Evolutionary conservation across 2,113 vertebrate genomes (phyloP).

Genomic region (Pygathrix nemaeus): DNA sequence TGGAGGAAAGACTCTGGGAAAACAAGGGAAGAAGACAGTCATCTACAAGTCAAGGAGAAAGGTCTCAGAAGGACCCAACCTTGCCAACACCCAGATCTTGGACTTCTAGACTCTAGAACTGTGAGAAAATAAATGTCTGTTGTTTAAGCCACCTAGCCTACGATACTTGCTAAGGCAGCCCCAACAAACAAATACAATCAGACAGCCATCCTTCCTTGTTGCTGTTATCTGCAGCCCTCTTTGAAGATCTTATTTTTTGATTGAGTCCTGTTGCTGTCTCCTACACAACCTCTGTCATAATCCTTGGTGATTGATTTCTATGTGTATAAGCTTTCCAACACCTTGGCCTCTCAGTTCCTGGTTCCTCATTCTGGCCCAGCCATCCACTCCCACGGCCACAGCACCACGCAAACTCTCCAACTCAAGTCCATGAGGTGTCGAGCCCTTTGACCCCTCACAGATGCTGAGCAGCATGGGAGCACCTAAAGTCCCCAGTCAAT

Average conservation of each 20-base stretch:
- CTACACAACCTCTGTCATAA: neutral
- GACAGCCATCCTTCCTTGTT: neutral
- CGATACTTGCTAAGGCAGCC: neutral
- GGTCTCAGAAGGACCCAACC: neutral
- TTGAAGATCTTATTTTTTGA: neutral
- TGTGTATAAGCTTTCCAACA: neutral
- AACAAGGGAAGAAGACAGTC: neutral
- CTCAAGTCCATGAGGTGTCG: neutral
- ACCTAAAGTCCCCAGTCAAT: neutral
- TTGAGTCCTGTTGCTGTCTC: neutral
- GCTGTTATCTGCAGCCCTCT: neutral
- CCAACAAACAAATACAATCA: neutral
- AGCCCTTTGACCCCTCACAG: neutral
- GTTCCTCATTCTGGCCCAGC: neutral
- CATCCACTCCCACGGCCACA: neutral
- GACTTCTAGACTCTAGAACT: neutral
- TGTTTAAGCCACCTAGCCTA: neutral
- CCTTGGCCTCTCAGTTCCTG: neutral
- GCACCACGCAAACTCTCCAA: neutral
- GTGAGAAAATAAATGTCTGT: neutral
- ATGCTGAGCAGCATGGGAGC: neutral
- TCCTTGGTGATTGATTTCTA: neutral
- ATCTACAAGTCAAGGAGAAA: neutral
- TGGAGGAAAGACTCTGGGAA: neutral
- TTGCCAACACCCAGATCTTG: neutral